Evolutionary conservation across 2,113 vertebrate species (phyloP).

Genomic region (Phrynosoma blainvillii): DNA sequence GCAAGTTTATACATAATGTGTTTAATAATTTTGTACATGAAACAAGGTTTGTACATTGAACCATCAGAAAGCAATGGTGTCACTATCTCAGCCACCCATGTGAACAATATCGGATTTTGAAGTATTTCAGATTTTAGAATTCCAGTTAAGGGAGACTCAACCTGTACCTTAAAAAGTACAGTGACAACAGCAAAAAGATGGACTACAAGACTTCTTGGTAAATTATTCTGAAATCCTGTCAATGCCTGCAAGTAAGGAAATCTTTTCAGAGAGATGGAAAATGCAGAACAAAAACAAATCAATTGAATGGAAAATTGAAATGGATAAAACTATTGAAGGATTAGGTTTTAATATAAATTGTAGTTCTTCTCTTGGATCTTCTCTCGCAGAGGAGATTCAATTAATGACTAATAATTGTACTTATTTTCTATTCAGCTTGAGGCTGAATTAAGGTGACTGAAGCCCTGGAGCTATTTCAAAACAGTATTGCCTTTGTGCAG

Average conservation of each 20-base stretch:
- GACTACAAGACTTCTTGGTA: background rate
- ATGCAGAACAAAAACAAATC: background rate
- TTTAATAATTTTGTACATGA: background rate
- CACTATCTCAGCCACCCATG: no score
- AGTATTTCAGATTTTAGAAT: no score
- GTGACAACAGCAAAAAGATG: background rate
- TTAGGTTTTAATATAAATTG: background rate
- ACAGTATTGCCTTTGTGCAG: no score
- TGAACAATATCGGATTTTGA: no score
- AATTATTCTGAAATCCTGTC: background rate
- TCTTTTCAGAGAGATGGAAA: slow-evolving; percentile 3
- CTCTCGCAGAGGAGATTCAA: background rate
- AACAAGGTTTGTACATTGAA: background rate
- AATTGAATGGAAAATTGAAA: background rate
- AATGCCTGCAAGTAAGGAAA: background rate
- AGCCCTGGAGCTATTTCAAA: no score
- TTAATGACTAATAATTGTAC: slow-evolving; percentile 5
- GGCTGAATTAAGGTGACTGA: no score
- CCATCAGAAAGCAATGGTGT: no score
- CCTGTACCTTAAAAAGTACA: background rate
- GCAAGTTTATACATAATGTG: no score
- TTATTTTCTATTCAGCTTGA: background rate
- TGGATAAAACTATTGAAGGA: background rate
- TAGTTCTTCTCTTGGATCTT: background rate
- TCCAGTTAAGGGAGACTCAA: no score